Base-by-base conservation (phyloP, 2,888 invertebrate species). In the Standfussiana lucernea region DNA sequence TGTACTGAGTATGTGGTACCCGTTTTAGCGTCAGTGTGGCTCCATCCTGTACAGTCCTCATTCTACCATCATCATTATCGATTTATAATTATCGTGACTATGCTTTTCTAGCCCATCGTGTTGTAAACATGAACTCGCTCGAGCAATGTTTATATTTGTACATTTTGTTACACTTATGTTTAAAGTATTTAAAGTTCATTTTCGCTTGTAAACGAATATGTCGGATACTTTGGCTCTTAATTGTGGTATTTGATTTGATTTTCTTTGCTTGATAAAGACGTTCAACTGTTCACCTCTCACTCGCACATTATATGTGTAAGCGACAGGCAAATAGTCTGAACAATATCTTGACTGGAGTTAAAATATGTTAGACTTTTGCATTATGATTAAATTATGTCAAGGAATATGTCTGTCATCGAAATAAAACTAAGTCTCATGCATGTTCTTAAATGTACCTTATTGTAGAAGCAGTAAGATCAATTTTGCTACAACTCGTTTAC, bases 121-220 rank as follows among this genome's bases (percentile, higher is more conserved):
- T 73, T 68, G 64, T 87, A 74, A 80, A 75, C 70, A 79, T 62
- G 24, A 21, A 75, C 82, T 88, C 75, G 59, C 8, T 45, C 47
- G 77, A 82, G 81, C 77, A 67, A 32, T 87, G 85, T 89, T 88
- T 88, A 86, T 89, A 86, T 84, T 89, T 91, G 92, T 91, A 91
- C 82, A 91, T 90, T 91, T 87, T 89, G 89, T 91, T 88, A 89
- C 72, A 76, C 80, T 84, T 85, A 86, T 86, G 82, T 83, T 70
- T 77, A 85, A 72, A 66, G 70, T 81, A 79, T 77, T 84, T 88
- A 82, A 67, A 79, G 74, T 75, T 72, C 40, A 75, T 80, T 84
- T 79, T 86, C 72, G 75, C 81, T 83, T 89, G 69, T 83, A 67
- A 50, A 47, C 42, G 53, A 65, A 65, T 40, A 62, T 68, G 35